Conservation (phyloP, 2,888 invertebrate genomes). For the Eupithecia subfuscata region DNA sequence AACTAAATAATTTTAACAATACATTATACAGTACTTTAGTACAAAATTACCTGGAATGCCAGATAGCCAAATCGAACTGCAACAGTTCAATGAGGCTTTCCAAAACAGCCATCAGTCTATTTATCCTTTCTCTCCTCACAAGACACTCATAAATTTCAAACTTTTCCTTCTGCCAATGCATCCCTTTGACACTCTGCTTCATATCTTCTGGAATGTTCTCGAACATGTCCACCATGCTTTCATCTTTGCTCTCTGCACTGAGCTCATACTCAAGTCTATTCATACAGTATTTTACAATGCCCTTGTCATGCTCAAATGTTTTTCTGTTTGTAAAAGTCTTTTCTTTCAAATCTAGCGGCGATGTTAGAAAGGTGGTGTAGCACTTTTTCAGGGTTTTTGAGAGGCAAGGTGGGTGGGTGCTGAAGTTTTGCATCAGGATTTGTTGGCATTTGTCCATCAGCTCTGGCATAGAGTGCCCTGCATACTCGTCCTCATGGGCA, state of each 20-base stretch:
- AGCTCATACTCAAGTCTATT: constrained; percentile 73
- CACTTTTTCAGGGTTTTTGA: constrained; percentile 61
- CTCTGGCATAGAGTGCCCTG: constrained; percentile 56
- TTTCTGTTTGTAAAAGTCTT: constrained; percentile 69
- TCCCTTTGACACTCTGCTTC: constrained; percentile 64
- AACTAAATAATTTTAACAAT: neutral
- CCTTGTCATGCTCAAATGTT: constrained; percentile 62
- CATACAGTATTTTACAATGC: constrained; percentile 72
- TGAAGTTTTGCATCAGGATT: constrained; percentile 66
- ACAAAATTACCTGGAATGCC: constrained; percentile 75
- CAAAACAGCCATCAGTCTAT: constrained; percentile 78
- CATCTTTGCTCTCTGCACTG: constrained; percentile 63
- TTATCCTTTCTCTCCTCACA: constrained; percentile 70
- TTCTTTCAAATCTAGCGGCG: constrained; percentile 63
- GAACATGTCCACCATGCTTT: constrained; percentile 63
- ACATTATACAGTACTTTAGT: neutral
- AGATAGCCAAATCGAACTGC: constrained; percentile 83
- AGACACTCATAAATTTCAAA: constrained; percentile 73
- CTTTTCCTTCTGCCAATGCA: constrained; percentile 74
- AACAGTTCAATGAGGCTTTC: constrained; percentile 80
- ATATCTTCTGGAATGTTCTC: constrained; percentile 69
- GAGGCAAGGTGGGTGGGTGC: constrained; percentile 70
- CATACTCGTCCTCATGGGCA: constrained; percentile 68
- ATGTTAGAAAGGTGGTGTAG: constrained; percentile 68
- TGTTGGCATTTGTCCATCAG: constrained; percentile 70